These are phyloP conservation scores for Pluvianellus socialis DNA, from an alignment of 2,113 vertebrate species.

Conservation along the genomic window DNA sequence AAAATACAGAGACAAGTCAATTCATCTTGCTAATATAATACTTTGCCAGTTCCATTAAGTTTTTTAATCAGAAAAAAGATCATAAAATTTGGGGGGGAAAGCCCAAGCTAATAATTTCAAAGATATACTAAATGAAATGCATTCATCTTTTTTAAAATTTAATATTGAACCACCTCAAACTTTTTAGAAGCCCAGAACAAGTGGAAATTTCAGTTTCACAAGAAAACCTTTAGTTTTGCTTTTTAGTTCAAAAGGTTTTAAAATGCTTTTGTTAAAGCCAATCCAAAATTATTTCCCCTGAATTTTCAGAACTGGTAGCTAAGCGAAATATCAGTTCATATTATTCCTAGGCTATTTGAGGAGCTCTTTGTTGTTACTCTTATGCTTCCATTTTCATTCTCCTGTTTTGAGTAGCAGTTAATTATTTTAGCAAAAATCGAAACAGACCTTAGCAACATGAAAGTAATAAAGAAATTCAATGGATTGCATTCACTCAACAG, in stretches of 20 bases:
- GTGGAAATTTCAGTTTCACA: neutral
- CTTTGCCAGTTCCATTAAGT: neutral
- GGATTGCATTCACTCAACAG: neutral
- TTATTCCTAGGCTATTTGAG: neutral
- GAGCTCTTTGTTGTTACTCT: neutral
- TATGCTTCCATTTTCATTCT: neutral
- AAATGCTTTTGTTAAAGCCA: neutral
- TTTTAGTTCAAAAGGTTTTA: neutral
- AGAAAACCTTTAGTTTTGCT: neutral
- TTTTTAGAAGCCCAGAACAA: neutral
- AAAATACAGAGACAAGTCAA: neutral
- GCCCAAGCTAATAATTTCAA: neutral
- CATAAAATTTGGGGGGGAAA: neutral
- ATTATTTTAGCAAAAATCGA: slow-evolving; percentile 32
- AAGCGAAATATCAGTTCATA: neutral
- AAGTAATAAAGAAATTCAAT: slow-evolving; percentile 31
- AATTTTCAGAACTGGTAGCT: neutral
- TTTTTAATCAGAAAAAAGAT: neutral
- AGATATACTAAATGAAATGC: neutral
- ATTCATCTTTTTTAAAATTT: neutral
- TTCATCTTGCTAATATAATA: neutral
- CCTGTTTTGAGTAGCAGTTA: slow-evolving; percentile 5
- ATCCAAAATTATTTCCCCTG: neutral
- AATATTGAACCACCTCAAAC: neutral
- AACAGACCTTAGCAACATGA: slow-evolving; percentile 1